Evolutionary conservation across 2,113 vertebrate species (phyloP).

Genomic region (Pteruthius melanotis): DNA sequence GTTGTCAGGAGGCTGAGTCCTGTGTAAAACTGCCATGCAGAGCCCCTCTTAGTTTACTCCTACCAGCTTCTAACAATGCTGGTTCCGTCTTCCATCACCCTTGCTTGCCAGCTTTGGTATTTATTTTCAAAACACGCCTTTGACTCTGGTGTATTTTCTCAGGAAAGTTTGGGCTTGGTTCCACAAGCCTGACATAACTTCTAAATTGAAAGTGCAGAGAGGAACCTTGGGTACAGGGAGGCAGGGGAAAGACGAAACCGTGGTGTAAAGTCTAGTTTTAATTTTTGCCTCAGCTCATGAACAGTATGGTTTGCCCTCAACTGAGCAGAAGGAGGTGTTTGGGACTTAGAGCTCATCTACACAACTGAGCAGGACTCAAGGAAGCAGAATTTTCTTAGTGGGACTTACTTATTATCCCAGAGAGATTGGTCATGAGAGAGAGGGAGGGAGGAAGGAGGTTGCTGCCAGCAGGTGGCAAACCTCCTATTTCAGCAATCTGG

Average conservation of each 20-base stretch:
- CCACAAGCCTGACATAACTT: constrained; percentile 19
- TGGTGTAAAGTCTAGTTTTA: background rate
- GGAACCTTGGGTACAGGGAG: background rate
- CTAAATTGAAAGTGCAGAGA: background rate
- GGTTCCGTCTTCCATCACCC: background rate
- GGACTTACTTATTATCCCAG: background rate
- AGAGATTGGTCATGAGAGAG: background rate
- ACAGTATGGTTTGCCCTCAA: background rate
- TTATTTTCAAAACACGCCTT: constrained; percentile 54
- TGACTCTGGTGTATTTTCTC: constrained; percentile 19
- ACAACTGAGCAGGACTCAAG: background rate
- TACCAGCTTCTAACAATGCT: background rate
- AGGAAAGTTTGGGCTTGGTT: constrained; percentile 11
- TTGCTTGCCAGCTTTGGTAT: constrained; percentile 4
- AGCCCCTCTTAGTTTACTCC: background rate
- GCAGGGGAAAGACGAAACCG: background rate
- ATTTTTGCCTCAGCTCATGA: background rate
- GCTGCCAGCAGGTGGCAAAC: background rate
- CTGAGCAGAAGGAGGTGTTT: background rate
- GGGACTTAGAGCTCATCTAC: background rate
- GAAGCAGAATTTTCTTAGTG: background rate
- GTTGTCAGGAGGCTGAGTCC: background rate
- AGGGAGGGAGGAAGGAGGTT: background rate
- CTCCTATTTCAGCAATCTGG: background rate
- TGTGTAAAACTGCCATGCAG: background rate